Base-by-base conservation (phyloP, 2,888 invertebrate genomes). In the Tipula helvola region DNA sequence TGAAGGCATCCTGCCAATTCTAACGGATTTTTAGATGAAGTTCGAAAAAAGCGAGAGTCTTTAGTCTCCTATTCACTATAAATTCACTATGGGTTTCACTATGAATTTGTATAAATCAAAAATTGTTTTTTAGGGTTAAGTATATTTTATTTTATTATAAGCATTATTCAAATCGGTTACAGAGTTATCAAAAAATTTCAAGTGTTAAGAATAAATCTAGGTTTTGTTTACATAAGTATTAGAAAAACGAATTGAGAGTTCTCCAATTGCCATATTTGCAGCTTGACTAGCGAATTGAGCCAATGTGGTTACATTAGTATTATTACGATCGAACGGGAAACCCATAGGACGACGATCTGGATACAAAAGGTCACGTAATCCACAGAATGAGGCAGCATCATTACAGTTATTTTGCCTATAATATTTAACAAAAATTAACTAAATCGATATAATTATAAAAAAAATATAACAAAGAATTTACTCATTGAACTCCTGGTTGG, bases 341-440 rank as follows among this genome's bases (percentile, higher is more conserved):
- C 94, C 95, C 95, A 95, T 95, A 87, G 94, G 89, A 87, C 93
- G 92, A 7, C 91, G 91, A 91, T 95, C 95, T 0, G 95, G 95
- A 91, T 95, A 95, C 87, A 92, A 91, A 87, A 94, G 92, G 90
- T 95, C 94, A 87, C 94, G 92, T 88, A 95, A 92, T 71, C 95
- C 95, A 90, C 95, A 95, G 92, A 94, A 95, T 83, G 95, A 94
- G 0, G 93, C 92, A 0, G 95, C 94, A 90, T 95, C 94, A 89
- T 93, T 93, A 89, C 95, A 95, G 5, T 89, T 87, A 87, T 89
- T 89, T 36, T 88, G 88, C 8, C 89, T 90, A 71, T n/a, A 86
- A 87, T 57, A 5, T 18, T 44, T 47, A 83, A 39, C 41, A n/a
- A 39, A 7, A 36, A 10, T 39, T 83, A 5, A 10, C 57, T 36